A percentile compares a stretch with the other conserved stretches of the same genome.
Conservation (phyloP, 2,113 vertebrate genomes). For the Puntigrus tetrazona region DNA sequence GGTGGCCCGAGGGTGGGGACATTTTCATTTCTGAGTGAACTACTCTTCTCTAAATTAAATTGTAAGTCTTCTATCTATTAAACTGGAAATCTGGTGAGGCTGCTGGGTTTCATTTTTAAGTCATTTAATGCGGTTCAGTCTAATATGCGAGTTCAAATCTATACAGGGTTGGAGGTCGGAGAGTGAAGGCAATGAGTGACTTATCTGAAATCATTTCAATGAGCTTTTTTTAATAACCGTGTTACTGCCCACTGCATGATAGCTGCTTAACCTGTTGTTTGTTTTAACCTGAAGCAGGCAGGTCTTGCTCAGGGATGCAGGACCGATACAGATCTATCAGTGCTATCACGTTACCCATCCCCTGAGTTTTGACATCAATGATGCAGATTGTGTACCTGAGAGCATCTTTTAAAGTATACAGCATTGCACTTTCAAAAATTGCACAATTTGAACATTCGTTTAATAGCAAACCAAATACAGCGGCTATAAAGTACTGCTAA, state of each 20-base stretch:
- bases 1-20: too few relatives aligned
- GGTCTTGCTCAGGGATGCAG: background rate
- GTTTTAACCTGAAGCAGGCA: constrained; percentile 9
- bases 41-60: background rate
- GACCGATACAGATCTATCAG: background rate
- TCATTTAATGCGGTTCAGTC: background rate
- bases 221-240: background rate
- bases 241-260: background rate
- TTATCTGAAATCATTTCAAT: background rate
- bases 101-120: background rate
- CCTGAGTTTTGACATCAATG: constrained; percentile 5
- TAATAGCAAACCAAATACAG: background rate
- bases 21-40: background rate
- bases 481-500: background rate
- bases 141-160: background rate
- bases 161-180: background rate
- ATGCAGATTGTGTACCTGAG: background rate
- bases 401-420: background rate
- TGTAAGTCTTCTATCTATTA: background rate
- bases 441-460: background rate
- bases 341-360: background rate
- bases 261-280: constrained; percentile 15
- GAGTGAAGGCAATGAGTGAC: background rate
- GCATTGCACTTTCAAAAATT: background rate
- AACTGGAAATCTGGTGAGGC: constrained; percentile 3